Conservation (phyloP, 2,888 invertebrate species). For the Spodoptera picta region DNA sequence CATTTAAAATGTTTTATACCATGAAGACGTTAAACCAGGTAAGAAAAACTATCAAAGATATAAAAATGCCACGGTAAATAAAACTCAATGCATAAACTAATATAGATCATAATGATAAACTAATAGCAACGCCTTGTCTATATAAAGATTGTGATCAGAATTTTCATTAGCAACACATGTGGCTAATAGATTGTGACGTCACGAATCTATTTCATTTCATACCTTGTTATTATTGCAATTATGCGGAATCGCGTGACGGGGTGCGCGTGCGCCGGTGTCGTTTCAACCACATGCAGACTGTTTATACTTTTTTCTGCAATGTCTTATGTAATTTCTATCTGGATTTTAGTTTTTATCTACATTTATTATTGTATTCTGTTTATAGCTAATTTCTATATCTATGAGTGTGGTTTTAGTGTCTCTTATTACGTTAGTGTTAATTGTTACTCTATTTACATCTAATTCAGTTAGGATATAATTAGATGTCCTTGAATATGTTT, state of each 20-base stretch:
- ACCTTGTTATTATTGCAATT: constrained; percentile 48
- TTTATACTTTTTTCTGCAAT: constrained; percentile 54
- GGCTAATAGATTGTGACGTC: constrained; percentile 4
- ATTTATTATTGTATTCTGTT: constrained; percentile 35
- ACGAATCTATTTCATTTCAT: constrained; percentile 24
- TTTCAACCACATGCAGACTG: constrained; percentile 48
- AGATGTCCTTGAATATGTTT: constrained; percentile 43
- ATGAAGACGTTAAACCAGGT: background rate
- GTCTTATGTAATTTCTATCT: constrained; percentile 56
- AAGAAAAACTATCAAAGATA: too few relatives aligned
- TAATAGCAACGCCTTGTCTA: too few relatives aligned
- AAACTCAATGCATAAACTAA: too few relatives aligned
- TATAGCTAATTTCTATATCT: constrained; percentile 16
- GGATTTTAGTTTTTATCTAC: constrained; percentile 50
- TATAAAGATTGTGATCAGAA: background rate
- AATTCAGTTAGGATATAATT: constrained; percentile 28
- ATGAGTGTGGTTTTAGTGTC: constrained; percentile 20
- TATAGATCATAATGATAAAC: too few relatives aligned
- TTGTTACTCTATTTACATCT: constrained; percentile 52
- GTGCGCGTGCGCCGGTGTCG: constrained; percentile 41
- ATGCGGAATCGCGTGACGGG: constrained; percentile 51
- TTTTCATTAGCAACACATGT: constrained; percentile 1
- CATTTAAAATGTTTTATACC: background rate
- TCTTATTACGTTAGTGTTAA: constrained; percentile 11
- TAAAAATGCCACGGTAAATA: too few relatives aligned